Conservation (phyloP, 2,797 vertebrate species). For the Euthynnus affinis region DNA sequence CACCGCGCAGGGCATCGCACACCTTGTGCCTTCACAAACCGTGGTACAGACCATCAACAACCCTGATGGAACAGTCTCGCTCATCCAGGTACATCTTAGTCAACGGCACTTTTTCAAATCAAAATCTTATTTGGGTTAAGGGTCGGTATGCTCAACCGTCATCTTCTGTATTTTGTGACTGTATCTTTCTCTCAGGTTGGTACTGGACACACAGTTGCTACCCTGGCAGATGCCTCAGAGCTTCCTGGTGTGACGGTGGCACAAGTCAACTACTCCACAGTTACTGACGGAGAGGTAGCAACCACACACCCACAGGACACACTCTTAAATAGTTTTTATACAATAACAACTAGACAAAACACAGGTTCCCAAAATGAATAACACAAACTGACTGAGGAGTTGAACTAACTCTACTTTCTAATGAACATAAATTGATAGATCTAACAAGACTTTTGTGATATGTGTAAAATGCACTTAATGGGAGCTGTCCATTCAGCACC, state of each 20-base stretch:
- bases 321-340: background rate
- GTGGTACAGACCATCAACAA: constrained; percentile 99
- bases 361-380: no score
- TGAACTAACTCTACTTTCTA: background rate
- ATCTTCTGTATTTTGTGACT: background rate
- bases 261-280: constrained; percentile 97
- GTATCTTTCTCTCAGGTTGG: constrained; percentile 87
- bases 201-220: constrained; percentile 97
- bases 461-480: background rate
- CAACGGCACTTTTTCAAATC: background rate
- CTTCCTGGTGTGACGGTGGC: constrained; percentile 96
- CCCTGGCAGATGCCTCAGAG: constrained; percentile 96
- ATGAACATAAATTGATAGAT: background rate
- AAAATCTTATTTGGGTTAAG: rapidly evolving
- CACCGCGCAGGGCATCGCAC: constrained; percentile 93
- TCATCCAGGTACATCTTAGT: constrained; percentile 91
- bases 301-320: background rate
- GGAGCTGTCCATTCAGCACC: constrained; percentile 41
- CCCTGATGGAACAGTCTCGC: constrained; percentile 97
- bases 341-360: background rate
- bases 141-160: background rate
- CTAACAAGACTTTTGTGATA: background rate
- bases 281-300: constrained; percentile 94
- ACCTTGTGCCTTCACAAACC: constrained; percentile 96
- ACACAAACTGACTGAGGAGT: background rate